Evolutionary conservation across 1,140 invertebrate species (phyloP).

Genomic region (Chlorops oryzae): DNA sequence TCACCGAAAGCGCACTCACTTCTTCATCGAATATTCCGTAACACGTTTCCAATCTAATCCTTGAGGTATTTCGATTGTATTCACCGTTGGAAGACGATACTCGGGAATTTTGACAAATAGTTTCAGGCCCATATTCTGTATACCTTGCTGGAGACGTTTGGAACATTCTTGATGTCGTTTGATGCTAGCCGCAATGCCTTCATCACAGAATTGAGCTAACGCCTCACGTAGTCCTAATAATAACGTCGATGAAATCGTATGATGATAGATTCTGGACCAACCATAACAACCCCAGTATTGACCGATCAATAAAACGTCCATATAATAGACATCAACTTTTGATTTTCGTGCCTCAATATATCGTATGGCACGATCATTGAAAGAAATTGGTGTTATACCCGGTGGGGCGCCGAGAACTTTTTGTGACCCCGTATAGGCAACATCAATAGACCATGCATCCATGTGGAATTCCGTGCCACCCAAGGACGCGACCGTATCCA

Average conservation of each 20-base stretch:
- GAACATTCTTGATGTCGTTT: conserved; percentile 61
- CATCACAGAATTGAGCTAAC: conserved; percentile 63
- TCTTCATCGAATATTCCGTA: conserved; percentile 62
- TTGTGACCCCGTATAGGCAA: conserved; percentile 75
- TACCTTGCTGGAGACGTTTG: conserved; percentile 57
- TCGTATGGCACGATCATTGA: conserved; percentile 70
- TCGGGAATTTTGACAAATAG: conserved; percentile 63
- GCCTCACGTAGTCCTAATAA: conserved; percentile 74
- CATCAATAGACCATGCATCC: conserved; percentile 77
- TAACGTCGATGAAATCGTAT: conserved; percentile 66
- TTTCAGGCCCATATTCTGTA: conserved; percentile 59
- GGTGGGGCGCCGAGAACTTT: conserved; percentile 77
- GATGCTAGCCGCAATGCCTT: conserved; percentile 66
- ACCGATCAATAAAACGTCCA: conserved; percentile 66
- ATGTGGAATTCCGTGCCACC: conserved; percentile 69
- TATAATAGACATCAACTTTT: conserved; percentile 62
- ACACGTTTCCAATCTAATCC: conserved; percentile 64
- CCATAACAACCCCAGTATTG: conserved; percentile 74
- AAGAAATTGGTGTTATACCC: conserved; percentile 80
- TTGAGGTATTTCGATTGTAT: conserved; percentile 64
- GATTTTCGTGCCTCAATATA: conserved; percentile 60
- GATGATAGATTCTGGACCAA: conserved; percentile 46
- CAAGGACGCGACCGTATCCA: conserved; percentile 79
- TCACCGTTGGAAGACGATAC: conserved; percentile 69
- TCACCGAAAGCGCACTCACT: conserved; percentile 51